Conservation (phyloP, 2,888 invertebrate genomes). For the Dinocampus coccinellae region DNA sequence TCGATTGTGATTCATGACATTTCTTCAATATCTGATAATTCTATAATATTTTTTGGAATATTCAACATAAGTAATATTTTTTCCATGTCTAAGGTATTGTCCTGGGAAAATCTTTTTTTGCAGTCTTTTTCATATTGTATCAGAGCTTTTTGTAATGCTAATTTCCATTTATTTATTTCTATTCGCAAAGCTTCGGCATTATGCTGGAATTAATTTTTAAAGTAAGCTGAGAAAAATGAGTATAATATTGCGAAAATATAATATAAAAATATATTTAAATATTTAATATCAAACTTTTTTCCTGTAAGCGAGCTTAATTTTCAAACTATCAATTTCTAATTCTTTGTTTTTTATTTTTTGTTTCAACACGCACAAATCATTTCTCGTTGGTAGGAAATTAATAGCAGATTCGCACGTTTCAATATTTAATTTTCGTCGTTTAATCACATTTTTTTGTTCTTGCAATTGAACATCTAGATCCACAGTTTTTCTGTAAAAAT, state of each 20-base stretch:
- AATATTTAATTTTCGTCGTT: slow-evolving; percentile 41
- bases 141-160: slow-evolving; percentile 72
- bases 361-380: slow-evolving; percentile 70
- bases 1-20: slow-evolving; percentile 60
- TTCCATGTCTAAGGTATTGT: slow-evolving; percentile 68
- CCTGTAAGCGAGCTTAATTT: slow-evolving; percentile 44
- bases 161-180: slow-evolving; percentile 72
- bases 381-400: slow-evolving; percentile 52
- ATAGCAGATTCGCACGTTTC: slow-evolving; percentile 10
- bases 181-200: slow-evolving; percentile 71
- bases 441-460: slow-evolving; percentile 31
- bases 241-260: not conserved
- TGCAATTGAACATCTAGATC: slow-evolving; percentile 41
- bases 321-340: slow-evolving; percentile 46
- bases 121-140: slow-evolving; percentile 71
- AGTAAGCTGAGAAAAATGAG: slow-evolving; percentile 1
- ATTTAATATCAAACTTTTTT: slow-evolving; percentile 47
- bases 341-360: slow-evolving; percentile 70
- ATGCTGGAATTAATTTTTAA: slow-evolving; percentile 65
- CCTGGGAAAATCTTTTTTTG: slow-evolving; percentile 68
- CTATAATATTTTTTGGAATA: slow-evolving; percentile 70
- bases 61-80: slow-evolving; percentile 71
- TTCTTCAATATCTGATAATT: slow-evolving; percentile 75
- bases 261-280: not conserved
- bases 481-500: slow-evolving; percentile 33